phyloP scores from a whole-genome alignment of 2,113 vertebrate species.

The Excalfactoria chinensis region DNA sequence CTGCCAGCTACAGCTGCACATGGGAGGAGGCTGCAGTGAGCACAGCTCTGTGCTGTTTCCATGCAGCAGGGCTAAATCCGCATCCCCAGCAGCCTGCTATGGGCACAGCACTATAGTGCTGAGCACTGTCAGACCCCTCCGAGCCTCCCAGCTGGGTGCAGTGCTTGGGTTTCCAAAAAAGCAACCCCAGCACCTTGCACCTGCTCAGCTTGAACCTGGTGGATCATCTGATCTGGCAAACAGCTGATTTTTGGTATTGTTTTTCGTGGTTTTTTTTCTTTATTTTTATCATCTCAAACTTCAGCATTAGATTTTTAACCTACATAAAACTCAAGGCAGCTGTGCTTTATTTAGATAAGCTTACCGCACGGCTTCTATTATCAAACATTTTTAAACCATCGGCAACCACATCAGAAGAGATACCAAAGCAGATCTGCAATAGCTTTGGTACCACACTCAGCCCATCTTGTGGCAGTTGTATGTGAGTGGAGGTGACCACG shows the following conservation, averaged over 20 bases:
- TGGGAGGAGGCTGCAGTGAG: neutral
- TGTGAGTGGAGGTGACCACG: accelerated
- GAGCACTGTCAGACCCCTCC: neutral
- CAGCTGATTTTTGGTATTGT: neutral
- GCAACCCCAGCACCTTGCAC: neutral
- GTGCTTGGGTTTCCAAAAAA: neutral
- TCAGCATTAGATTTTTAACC: neutral
- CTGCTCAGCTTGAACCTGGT: neutral
- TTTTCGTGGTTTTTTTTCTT: neutral
- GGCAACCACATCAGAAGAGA: neutral
- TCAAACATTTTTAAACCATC: accelerated
- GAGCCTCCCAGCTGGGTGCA: accelerated
- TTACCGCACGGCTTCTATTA: neutral
- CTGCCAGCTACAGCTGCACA: accelerated
- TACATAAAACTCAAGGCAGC: neutral
- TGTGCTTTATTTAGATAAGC: neutral
- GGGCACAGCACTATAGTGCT: neutral
- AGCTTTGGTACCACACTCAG: neutral
- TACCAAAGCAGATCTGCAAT: neutral
- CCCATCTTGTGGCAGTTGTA: neutral
- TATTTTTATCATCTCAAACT: neutral
- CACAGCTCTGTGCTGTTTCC: accelerated
- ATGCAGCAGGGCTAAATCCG: accelerated
- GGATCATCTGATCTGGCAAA: neutral
- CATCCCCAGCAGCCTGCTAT: accelerated